Conservation (phyloP, 30 jellyfish, hydroid and myxozoan species). For the Pelagia noctiluca region DNA sequence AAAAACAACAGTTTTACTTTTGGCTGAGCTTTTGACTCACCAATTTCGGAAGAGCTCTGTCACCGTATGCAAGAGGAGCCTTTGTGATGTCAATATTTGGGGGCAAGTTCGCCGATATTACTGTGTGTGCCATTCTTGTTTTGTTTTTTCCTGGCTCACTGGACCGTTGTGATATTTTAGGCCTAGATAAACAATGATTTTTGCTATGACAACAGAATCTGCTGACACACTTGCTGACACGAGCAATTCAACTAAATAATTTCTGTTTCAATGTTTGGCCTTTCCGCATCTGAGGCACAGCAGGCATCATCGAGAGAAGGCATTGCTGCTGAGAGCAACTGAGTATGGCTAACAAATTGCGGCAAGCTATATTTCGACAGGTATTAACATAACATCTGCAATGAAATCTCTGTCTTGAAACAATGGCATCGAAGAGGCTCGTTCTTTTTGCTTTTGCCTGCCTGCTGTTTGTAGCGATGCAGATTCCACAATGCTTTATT, state of each 20-base stretch:
- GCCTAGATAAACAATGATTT: too few species aligned
- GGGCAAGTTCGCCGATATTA: constrained; percentile 88
- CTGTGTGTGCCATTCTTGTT: constrained; percentile 89
- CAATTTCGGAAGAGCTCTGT: constrained; percentile 94
- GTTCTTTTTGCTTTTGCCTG: not conserved
- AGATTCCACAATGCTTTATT: not conserved
- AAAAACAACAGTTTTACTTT: not conserved
- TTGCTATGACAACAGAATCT: not conserved
- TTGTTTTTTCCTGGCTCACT: too few species aligned
- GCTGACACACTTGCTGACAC: constrained; percentile 20
- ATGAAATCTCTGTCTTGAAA: too few species aligned
- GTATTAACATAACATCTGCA: not conserved
- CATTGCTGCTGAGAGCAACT: not conserved
- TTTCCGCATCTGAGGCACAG: not conserved
- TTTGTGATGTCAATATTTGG: constrained; percentile 96
- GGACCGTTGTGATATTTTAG: too few species aligned
- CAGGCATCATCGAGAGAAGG: not conserved
- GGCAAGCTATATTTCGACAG: constrained; percentile 19
- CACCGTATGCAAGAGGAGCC: constrained; percentile 95
- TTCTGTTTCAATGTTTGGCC: too few species aligned
- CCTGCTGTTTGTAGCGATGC: constrained; percentile 3
- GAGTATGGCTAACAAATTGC: constrained; percentile 6
- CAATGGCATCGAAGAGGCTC: too few species aligned
- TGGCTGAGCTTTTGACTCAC: constrained; percentile 40
- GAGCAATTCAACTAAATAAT: not conserved